Conservation (phyloP, 2,888 invertebrate genomes). For the Drosophila sordidapex region DNA sequence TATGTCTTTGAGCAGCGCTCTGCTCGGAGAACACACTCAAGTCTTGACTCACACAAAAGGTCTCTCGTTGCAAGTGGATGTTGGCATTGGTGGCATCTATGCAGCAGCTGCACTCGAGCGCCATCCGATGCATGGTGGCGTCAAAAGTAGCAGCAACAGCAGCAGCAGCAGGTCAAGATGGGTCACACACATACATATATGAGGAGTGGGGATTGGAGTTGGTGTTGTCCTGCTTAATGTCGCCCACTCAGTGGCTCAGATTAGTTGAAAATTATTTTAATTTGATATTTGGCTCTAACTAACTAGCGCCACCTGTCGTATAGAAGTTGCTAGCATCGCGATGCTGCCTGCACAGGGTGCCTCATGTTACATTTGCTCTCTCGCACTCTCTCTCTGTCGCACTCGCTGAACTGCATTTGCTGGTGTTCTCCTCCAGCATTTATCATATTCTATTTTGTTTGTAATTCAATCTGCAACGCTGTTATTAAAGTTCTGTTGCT, state of each 20-base stretch:
- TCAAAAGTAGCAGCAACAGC: constrained; percentile 3
- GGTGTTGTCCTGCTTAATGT: constrained; percentile 47
- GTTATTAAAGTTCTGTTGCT: constrained; percentile 81
- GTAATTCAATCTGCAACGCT: constrained; percentile 72
- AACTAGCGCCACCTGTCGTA: constrained; percentile 48
- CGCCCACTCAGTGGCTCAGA: constrained; percentile 65
- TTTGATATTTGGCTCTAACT: constrained; percentile 61
- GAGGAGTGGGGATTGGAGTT: neutral
- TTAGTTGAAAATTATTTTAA: constrained; percentile 79
- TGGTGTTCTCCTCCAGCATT: constrained; percentile 74
- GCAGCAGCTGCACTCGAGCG: constrained; percentile 35
- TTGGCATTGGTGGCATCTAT: constrained; percentile 23
- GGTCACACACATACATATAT: neutral
- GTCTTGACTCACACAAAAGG: constrained; percentile 16
- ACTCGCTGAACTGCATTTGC: constrained; percentile 48
- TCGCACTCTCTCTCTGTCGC: constrained; percentile 6
- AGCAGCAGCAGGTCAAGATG: neutral
- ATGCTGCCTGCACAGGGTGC: constrained; percentile 62
- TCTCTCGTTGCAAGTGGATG: constrained; percentile 42
- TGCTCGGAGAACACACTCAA: constrained; percentile 9
- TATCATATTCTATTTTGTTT: constrained; percentile 81
- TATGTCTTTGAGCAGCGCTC: constrained; percentile 42
- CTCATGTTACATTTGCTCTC: constrained; percentile 57
- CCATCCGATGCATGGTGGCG: constrained; percentile 25
- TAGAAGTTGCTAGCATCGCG: constrained; percentile 22